phyloP scores from a whole-genome alignment of 2,797 vertebrate genomes.

The Falco naumanni region DNA sequence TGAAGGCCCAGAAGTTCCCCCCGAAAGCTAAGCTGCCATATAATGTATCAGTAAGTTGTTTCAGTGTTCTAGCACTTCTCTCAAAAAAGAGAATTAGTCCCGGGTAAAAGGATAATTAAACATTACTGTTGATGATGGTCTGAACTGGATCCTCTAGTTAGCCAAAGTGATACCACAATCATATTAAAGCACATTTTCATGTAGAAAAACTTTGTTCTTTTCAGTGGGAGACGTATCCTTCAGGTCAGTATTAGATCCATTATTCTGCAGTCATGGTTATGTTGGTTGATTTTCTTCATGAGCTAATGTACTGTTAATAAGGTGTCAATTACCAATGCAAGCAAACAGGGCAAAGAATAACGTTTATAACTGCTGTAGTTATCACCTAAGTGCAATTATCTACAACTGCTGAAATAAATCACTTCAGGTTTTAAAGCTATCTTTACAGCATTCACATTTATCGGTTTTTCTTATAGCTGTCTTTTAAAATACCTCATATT shows the following conservation, averaged over 20 bases:
- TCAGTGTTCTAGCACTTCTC: fast-evolving
- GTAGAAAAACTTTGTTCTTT: neutral
- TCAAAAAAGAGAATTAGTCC: neutral
- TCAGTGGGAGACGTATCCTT: neutral
- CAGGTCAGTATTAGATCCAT: neutral
- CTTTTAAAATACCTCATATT: neutral
- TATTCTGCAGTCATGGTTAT: neutral
- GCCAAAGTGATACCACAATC: neutral
- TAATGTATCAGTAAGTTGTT: neutral
- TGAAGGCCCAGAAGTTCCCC: neutral
- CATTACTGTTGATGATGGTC: neutral
- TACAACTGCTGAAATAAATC: slow-evolving; percentile 26
- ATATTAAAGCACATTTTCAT: neutral
- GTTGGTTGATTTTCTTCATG: neutral
- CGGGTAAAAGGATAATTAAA: neutral
- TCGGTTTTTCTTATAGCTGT: neutral
- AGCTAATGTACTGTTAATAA: slow-evolving; percentile 53
- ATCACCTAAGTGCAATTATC: slow-evolving; percentile 31
- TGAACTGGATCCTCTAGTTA: neutral
- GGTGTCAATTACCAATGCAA: slow-evolving; percentile 23
- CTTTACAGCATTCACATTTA: neutral
- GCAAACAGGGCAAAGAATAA: slow-evolving; percentile 37
- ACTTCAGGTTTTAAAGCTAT: neutral
- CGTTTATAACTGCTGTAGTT: slow-evolving; percentile 4
- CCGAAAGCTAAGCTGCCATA: neutral